Percentiles rank a stretch among this genome's conserved stretches.
These are phyloP conservation scores for Lasioglossum albipes DNA, from an alignment of 1,140 invertebrate genomes.

Conservation along the genomic window DNA sequence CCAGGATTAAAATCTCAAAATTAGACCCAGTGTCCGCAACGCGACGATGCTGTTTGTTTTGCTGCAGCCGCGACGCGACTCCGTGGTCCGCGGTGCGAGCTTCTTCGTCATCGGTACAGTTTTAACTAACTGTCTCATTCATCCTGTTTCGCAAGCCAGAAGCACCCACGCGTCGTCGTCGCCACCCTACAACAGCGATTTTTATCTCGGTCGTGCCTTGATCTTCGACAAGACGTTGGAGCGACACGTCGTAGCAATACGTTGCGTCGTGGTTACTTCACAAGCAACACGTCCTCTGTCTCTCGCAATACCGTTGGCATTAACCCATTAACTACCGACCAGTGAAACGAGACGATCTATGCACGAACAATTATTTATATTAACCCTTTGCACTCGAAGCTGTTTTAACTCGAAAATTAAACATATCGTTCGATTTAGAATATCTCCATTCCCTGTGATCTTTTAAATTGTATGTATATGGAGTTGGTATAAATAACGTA, in stretches of 20 bases:
- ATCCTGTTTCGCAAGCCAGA: conserved; percentile 32
- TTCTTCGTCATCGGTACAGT: conserved; percentile 51
- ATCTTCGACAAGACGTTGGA: conserved; percentile 33
- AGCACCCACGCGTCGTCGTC: not conserved
- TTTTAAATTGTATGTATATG: too few relatives aligned
- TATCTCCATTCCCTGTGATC: too few relatives aligned
- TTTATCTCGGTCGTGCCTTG: conserved; percentile 31
- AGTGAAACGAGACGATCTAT: too few relatives aligned
- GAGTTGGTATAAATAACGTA: too few relatives aligned
- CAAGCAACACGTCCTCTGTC: not conserved
- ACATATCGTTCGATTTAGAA: too few relatives aligned
- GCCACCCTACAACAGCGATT: not conserved
- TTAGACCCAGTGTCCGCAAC: conserved; percentile 33
- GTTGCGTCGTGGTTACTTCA: not conserved
- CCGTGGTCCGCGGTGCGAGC: conserved; percentile 13
- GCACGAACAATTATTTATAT: too few relatives aligned
- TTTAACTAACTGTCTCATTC: conserved; percentile 58
- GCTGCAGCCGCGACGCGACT: conserved; percentile 16
- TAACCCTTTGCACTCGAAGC: too few relatives aligned
- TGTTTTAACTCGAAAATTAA: too few relatives aligned
- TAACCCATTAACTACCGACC: too few relatives aligned
- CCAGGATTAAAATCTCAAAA: not conserved
- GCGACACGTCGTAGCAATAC: not conserved
- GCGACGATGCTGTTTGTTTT: conserved; percentile 46
- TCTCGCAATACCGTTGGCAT: too few relatives aligned